phyloP scores from a whole-genome alignment of 2,888 invertebrate species.

The Rosalia funebris region DNA sequence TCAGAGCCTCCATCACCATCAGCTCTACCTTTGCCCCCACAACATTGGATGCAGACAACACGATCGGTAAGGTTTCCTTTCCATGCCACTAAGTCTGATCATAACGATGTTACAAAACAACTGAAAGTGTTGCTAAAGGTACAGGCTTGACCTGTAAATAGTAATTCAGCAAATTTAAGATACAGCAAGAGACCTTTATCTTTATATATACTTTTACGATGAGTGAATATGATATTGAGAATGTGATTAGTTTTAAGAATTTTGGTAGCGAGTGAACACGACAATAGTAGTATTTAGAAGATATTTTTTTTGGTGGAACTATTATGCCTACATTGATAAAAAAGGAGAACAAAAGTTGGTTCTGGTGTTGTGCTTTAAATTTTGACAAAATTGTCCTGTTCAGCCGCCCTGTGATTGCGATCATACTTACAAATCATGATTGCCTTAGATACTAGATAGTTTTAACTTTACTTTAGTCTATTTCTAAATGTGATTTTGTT shows the following conservation, averaged over 20 bases:
- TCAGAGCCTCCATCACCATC: conserved; percentile 78
- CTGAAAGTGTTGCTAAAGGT: conserved; percentile 63
- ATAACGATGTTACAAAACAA: conserved; percentile 60
- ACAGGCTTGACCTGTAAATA: conserved; percentile 60
- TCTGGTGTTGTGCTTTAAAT: conserved; percentile 31
- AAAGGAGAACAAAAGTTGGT: conserved; percentile 25
- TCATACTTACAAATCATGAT: conserved; percentile 47
- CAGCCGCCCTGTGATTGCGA: conserved; percentile 63
- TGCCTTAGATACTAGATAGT: conserved; percentile 56
- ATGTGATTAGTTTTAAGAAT: conserved; percentile 53
- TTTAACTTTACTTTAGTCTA: conserved; percentile 54
- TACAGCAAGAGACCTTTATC: conserved; percentile 55
- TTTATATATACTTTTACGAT: conserved; percentile 57
- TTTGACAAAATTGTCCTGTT: conserved; percentile 61
- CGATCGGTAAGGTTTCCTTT: conserved; percentile 69
- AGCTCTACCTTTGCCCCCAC: conserved; percentile 76
- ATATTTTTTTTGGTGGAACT: conserved; percentile 12
- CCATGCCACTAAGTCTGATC: conserved; percentile 42
- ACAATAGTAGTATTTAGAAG: conserved; percentile 52
- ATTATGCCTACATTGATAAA: conserved; percentile 13
- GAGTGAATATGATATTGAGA: conserved; percentile 53
- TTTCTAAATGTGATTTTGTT: conserved; percentile 63
- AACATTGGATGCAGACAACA: conserved; percentile 75
- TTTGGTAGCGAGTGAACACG: conserved; percentile 64
- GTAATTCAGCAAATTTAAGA: conserved; percentile 42